These are phyloP conservation scores for Halcyon chelicuti DNA, from an alignment of 2,797 vertebrate species.

Conservation along the genomic window DNA sequence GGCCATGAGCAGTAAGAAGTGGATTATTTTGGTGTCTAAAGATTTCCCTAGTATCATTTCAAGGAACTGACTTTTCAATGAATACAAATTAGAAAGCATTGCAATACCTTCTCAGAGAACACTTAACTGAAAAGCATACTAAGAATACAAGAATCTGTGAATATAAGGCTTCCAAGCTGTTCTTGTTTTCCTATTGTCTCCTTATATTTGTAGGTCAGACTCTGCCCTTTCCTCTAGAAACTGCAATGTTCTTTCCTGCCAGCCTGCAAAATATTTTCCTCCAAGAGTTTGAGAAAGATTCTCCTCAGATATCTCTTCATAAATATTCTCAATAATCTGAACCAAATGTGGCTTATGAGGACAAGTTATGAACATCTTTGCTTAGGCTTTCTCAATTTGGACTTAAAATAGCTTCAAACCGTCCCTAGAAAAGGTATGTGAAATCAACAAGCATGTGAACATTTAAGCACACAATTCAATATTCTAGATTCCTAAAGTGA, in stretches of 20 bases:
- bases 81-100: neutral
- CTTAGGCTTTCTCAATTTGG: neutral
- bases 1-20: neutral
- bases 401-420: conserved; percentile 26
- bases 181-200: neutral
- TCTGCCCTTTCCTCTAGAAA: neutral
- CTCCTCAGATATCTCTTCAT: neutral
- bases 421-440: neutral
- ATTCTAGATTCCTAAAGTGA: conserved; percentile 29
- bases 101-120: neutral
- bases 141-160: neutral
- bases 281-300: neutral
- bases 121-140: neutral
- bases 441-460: conserved; percentile 44
- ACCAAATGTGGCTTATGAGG: neutral
- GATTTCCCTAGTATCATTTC: neutral
- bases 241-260: neutral
- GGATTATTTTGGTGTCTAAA: neutral
- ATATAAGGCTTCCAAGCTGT: neutral
- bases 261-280: neutral
- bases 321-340: neutral
- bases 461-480: conserved; percentile 23
- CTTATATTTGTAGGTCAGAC: neutral
- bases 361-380: neutral
- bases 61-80: neutral